These are phyloP conservation scores for Rhingia campestris DNA, from an alignment of 2,888 invertebrate genomes.

Conservation along the genomic window DNA sequence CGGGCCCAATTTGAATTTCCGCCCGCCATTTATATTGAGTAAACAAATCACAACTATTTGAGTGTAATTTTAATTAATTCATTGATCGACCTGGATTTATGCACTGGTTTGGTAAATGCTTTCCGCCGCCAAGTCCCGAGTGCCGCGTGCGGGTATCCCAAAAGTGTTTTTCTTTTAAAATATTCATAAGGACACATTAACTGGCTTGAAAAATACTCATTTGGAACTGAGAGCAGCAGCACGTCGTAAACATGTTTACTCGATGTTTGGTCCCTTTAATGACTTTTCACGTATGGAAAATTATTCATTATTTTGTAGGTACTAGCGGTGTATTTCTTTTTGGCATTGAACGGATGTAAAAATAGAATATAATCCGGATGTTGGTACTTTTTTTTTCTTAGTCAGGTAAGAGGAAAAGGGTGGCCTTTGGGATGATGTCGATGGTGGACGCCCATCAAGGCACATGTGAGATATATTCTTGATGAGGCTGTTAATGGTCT, in stretches of 20 bases:
- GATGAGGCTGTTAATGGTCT: no score
- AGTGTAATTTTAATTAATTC: constrained; percentile 55
- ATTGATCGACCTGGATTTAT: constrained; percentile 43
- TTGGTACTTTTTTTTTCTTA: no score
- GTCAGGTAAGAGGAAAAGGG: no score
- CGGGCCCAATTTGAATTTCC: not conserved
- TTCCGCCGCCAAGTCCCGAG: not conserved
- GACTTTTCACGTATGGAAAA: constrained; percentile 42
- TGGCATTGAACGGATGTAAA: no score
- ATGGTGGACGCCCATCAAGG: no score
- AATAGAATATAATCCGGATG: no score
- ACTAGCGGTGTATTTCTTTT: no score
- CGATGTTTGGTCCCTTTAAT: constrained; percentile 7
- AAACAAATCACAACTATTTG: constrained; percentile 48
- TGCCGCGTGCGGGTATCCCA: not conserved
- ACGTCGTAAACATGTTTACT: constrained; percentile 54
- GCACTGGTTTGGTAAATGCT: constrained; percentile 9
- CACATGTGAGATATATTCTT: no score
- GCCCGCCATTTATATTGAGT: constrained; percentile 29
- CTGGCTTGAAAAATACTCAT: not conserved
- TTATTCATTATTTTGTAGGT: constrained; percentile 39
- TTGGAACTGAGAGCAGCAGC: not conserved
- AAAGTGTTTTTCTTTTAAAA: constrained; percentile 9
- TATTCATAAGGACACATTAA: constrained; percentile 43
- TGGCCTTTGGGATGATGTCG: no score